Evolutionary conservation across 2,888 invertebrate genomes (phyloP).

Genomic region (Cephalotes varians): DNA sequence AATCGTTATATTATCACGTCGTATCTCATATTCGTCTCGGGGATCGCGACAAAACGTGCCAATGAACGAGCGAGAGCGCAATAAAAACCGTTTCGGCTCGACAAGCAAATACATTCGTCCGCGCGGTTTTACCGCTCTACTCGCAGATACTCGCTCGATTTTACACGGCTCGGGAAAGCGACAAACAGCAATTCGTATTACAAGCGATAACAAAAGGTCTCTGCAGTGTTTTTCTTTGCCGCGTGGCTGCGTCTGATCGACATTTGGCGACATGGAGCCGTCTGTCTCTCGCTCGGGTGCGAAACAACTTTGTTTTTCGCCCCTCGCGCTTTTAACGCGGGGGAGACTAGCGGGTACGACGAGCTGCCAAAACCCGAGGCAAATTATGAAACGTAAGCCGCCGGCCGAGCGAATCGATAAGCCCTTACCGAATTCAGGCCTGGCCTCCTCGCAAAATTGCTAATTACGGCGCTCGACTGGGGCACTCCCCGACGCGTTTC

Average conservation of each 20-base stretch:
- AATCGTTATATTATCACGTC: slow-evolving; percentile 28
- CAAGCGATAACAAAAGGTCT: neutral
- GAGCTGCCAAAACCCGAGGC: slow-evolving; percentile 18
- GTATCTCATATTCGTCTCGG: neutral
- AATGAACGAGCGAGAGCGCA: neutral
- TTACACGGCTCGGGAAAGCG: neutral
- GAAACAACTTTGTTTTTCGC: neutral
- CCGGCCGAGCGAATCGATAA: slow-evolving; percentile 47
- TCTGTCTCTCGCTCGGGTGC: neutral
- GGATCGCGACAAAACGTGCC: neutral
- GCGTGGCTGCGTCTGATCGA: neutral
- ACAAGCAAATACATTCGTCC: neutral
- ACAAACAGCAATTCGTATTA: neutral
- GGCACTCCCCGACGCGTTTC: slow-evolving; percentile 36
- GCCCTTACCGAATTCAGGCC: slow-evolving; percentile 46
- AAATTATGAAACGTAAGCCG: slow-evolving; percentile 30
- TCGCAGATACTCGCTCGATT: neutral
- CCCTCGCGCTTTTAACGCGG: neutral
- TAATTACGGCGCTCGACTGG: slow-evolving; percentile 39
- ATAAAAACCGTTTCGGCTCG: neutral
- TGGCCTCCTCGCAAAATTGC: slow-evolving; percentile 48
- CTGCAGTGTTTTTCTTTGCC: neutral
- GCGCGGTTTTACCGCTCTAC: neutral
- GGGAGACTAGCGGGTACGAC: neutral
- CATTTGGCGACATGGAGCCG: neutral